phyloP scores from a whole-genome alignment of 2,888 invertebrate species.

The Spatulosminthurus flaviceps region DNA sequence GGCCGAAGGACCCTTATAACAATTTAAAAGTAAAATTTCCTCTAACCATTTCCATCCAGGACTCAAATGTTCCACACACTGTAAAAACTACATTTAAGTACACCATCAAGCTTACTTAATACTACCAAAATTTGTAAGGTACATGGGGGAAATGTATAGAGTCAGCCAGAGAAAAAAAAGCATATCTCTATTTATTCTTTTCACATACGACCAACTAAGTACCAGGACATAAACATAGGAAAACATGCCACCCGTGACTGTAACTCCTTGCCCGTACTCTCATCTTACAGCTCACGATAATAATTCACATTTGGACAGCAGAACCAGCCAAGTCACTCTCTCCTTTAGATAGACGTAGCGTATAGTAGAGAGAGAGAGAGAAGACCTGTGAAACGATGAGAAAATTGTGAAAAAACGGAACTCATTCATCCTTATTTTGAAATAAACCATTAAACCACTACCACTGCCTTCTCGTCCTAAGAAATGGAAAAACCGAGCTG shows the following conservation, averaged over 20 bases:
- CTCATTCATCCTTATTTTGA: constrained; percentile 16
- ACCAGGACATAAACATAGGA: constrained; percentile 24
- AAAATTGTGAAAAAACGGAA: constrained; percentile 36
- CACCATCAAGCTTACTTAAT: not conserved
- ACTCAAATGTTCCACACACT: not conserved
- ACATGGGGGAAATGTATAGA: not conserved
- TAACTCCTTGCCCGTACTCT: constrained; percentile 29
- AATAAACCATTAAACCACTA: no score
- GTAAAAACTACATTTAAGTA: not conserved
- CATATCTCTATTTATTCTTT: constrained; percentile 6
- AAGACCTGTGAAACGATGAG: constrained; percentile 30
- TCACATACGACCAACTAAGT: constrained; percentile 18
- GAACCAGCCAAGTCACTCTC: constrained; percentile 9
- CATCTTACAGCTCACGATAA: constrained; percentile 35
- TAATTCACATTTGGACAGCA: constrained; percentile 42
- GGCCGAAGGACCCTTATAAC: constrained; percentile 28
- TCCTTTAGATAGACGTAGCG: no score
- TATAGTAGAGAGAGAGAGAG: no score
- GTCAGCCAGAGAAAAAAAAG: not conserved
- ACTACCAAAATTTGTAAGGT: no score
- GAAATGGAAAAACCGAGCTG: constrained; percentile 6
- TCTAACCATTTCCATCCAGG: not conserved
- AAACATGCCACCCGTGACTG: constrained; percentile 41
- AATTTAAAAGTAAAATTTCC: not conserved
- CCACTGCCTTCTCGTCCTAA: no score